Conservation (phyloP, 2,888 invertebrate genomes). For the Prenolepis imparis region DNA sequence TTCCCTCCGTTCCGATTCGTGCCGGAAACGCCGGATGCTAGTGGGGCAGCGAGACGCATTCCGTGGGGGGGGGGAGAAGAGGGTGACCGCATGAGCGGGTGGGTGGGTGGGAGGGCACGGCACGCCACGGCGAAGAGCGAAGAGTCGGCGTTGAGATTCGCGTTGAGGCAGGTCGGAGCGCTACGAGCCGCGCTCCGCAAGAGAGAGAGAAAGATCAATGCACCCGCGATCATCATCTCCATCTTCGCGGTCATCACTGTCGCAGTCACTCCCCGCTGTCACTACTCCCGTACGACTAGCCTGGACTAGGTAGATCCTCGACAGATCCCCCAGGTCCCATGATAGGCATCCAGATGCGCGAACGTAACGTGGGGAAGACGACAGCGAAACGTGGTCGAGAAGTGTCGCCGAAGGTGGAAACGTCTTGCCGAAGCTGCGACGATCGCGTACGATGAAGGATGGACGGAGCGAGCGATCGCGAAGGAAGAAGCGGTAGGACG, state of each 20-base stretch:
- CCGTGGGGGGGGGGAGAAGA: conserved; percentile 28
- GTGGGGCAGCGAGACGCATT: background rate
- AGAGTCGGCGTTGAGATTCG: conserved; percentile 76
- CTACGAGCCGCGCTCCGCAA: conserved; percentile 72
- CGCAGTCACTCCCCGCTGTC: conserved; percentile 44
- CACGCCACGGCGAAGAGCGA: no score
- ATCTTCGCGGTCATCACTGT: conserved; percentile 31
- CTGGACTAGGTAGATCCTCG: background rate
- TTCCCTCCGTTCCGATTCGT: background rate
- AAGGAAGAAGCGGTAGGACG: background rate
- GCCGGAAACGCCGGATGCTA: background rate
- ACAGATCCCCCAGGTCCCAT: background rate
- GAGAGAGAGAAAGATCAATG: conserved; percentile 77
- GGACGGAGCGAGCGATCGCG: background rate
- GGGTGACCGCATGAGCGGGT: background rate
- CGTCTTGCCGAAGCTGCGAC: background rate
- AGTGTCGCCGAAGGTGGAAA: no score
- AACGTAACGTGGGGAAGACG: background rate
- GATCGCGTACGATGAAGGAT: background rate
- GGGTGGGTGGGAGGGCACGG: conserved; percentile 39
- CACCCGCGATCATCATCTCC: conserved; percentile 71
- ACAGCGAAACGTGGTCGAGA: background rate
- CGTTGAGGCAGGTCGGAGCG: conserved; percentile 83
- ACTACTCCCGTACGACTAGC: conserved; percentile 23
- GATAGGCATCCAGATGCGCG: background rate